Evolutionary conservation across 2,113 vertebrate species (phyloP).

Genomic region (Mustela lutreola): DNA sequence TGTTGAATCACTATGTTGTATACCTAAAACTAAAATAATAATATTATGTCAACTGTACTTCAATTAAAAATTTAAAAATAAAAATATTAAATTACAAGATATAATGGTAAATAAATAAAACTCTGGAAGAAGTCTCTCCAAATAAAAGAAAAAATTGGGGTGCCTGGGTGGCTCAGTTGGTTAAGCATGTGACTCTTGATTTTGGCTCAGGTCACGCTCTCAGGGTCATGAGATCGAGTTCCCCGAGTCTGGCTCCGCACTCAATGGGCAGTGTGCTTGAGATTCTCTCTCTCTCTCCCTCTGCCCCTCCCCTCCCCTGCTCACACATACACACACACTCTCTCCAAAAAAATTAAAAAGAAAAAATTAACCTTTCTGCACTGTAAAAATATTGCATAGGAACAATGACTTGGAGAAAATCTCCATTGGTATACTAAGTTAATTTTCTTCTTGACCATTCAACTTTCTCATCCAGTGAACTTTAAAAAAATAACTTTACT

Average conservation of each 20-base stretch:
- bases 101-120: conserved; percentile 40
- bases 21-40: neutral
- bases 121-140: conserved; percentile 57
- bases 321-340: neutral
- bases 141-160: conserved; percentile 5
- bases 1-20: neutral
- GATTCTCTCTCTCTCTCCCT: neutral
- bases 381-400: neutral
- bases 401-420: conserved; percentile 40
- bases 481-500: neutral
- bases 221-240: neutral
- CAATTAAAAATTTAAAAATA: neutral
- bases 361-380: conserved; percentile 37
- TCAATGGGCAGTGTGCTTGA: neutral
- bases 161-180: neutral
- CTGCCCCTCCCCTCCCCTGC: neutral
- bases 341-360: neutral
- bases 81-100: neutral
- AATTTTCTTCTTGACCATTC: conserved; percentile 61
- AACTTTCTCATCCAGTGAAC: conserved; percentile 59
- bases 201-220: neutral
- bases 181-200: neutral
- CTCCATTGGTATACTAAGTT: conserved; percentile 52
- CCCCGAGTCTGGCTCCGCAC: neutral
- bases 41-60: neutral